phyloP scores from a whole-genome alignment of 1,140 invertebrate genomes.

The Ceratina japonica region DNA sequence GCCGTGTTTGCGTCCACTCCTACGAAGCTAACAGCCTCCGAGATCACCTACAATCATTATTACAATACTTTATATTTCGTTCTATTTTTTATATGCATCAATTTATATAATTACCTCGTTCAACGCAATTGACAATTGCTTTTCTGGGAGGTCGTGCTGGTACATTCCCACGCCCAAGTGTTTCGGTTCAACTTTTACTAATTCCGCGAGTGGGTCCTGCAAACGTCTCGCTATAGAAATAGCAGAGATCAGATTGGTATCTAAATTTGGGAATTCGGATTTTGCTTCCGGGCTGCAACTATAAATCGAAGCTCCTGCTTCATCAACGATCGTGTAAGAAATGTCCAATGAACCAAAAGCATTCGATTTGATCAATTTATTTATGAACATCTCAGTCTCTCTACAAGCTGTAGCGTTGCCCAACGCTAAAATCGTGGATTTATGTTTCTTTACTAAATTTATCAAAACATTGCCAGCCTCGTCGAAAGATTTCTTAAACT shows the following conservation, averaged over 20 bases:
- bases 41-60: slow-evolving; percentile 47
- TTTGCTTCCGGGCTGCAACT: slow-evolving; percentile 90
- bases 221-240: slow-evolving; percentile 92
- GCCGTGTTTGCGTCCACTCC: slow-evolving; percentile 94
- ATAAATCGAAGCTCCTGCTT: slow-evolving; percentile 94
- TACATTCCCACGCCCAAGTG: slow-evolving; percentile 96
- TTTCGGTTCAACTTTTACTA: slow-evolving; percentile 95
- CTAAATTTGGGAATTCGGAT: slow-evolving; percentile 91
- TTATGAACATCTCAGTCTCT: slow-evolving; percentile 89
- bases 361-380: slow-evolving; percentile 81
- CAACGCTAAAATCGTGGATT: slow-evolving; percentile 88
- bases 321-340: slow-evolving; percentile 91
- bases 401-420: slow-evolving; percentile 94
- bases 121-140: slow-evolving; percentile 85
- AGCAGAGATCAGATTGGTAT: slow-evolving; percentile 79
- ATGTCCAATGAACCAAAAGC: slow-evolving; percentile 81
- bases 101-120: slow-evolving; percentile 80
- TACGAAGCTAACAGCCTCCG: slow-evolving; percentile 86
- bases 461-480: slow-evolving; percentile 53
- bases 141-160: slow-evolving; percentile 92
- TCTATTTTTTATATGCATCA: background rate
- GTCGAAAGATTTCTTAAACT: slow-evolving; percentile 26
- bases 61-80: background rate
- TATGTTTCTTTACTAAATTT: slow-evolving; percentile 70
- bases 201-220: slow-evolving; percentile 93